Conservation (phyloP, 2,888 invertebrate species). For the Hirtodrosophila cameraria region DNA sequence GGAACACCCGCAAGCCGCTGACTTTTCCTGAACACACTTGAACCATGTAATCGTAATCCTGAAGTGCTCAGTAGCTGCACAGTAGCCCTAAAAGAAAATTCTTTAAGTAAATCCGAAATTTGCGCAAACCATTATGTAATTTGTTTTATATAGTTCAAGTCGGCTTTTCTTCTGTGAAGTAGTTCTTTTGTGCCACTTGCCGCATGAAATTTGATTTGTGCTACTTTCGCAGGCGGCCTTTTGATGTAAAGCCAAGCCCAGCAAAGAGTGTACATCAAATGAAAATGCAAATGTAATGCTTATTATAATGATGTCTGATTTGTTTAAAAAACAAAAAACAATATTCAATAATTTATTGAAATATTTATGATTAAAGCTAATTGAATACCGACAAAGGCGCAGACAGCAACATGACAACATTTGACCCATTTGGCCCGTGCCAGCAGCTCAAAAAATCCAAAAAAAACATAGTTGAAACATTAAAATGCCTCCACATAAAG, state of each 20-base stretch:
- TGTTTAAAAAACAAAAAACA: conserved; percentile 15
- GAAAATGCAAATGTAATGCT: conserved; percentile 70
- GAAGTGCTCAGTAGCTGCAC: conserved; percentile 45
- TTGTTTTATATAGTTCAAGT: conserved; percentile 49
- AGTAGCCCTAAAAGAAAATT: conserved; percentile 37
- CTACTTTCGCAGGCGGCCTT: conserved; percentile 64
- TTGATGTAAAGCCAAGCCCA: conserved; percentile 50
- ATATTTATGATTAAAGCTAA: conserved; percentile 71
- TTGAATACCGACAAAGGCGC: conserved; percentile 58
- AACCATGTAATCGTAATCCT: conserved; percentile 63
- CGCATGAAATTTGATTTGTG: conserved; percentile 70
- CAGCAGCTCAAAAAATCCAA: conserved; percentile 7
- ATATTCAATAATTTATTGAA: conserved; percentile 65
- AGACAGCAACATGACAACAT: conserved; percentile 20
- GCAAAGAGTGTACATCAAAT: conserved; percentile 55
- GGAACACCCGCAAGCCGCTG: conserved; percentile 75
- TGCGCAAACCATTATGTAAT: conserved; percentile 79
- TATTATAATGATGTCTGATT: conserved; percentile 34
- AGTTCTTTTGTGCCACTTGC: conserved; percentile 58
- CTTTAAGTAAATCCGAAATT: conserved; percentile 38
- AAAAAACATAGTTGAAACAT: conserved; percentile 30
- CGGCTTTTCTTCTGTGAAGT: conserved; percentile 35
- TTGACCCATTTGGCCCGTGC: conserved; percentile 40
- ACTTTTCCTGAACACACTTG: conserved; percentile 58
- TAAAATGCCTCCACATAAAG: conserved; percentile 71